Evolutionary conservation across 1,140 invertebrate genomes (phyloP).

Genomic region (Apis cerana): DNA sequence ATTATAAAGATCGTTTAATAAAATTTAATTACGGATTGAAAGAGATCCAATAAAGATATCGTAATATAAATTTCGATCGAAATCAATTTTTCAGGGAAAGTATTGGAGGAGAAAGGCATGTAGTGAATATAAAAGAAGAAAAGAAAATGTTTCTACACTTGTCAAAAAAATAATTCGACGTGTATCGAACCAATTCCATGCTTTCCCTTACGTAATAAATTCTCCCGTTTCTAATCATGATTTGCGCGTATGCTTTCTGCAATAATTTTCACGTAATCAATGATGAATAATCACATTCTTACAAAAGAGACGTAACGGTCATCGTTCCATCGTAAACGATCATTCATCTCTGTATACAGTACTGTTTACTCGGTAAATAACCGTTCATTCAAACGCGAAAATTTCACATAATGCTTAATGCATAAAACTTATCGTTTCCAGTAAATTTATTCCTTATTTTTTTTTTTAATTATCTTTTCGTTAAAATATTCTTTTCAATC

Average conservation of each 20-base stretch:
- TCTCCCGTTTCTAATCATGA: not conserved
- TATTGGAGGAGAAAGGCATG: not conserved
- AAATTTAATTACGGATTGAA: not conserved
- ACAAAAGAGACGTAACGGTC: not conserved
- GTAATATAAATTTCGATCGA: not conserved
- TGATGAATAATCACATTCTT: constrained; percentile 14
- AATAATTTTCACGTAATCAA: constrained; percentile 33
- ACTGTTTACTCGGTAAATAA: not conserved
- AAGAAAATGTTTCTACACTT: too few species aligned
- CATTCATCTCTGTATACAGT: not conserved
- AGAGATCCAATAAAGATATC: not conserved
- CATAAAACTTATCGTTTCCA: not conserved
- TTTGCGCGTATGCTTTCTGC: not conserved
- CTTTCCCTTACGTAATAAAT: constrained; percentile 33
- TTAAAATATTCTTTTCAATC: too few species aligned
- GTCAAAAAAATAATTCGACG: not conserved
- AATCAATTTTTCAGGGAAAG: not conserved
- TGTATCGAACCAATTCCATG: not conserved
- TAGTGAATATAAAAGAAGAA: too few species aligned
- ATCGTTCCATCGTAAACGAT: constrained; percentile 17
- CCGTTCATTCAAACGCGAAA: not conserved
- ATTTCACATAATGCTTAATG: not conserved
- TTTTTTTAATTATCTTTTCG: too few species aligned
- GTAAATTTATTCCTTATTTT: not conserved
- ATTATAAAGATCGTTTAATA: not conserved